These are phyloP conservation scores for Palaemon carinicauda DNA, from an alignment of 1,140 invertebrate genomes.

Conservation along the genomic window DNA sequence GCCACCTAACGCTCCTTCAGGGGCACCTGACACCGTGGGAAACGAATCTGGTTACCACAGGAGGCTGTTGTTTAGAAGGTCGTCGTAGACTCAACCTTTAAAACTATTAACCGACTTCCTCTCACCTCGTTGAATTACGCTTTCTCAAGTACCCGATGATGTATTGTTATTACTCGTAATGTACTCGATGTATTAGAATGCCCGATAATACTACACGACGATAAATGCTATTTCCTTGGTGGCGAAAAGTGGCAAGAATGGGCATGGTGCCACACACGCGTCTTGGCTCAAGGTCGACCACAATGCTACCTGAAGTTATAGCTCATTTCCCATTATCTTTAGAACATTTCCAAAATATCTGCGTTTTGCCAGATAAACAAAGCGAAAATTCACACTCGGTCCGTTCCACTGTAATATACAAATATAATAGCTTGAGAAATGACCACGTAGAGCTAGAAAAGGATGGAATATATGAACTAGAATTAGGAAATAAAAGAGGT, in stretches of 20 bases:
- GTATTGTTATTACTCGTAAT: too few relatives aligned
- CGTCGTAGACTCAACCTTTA: neutral
- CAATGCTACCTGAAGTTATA: neutral
- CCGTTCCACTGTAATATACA: neutral
- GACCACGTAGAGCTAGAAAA: too few relatives aligned
- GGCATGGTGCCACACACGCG: slow-evolving; percentile 25
- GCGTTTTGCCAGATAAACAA: neutral
- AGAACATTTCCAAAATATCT: neutral
- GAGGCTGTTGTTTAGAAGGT: neutral
- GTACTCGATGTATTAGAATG: neutral
- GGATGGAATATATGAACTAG: too few relatives aligned
- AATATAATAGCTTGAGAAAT: too few relatives aligned
- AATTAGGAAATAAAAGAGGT: neutral
- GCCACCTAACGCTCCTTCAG: neutral
- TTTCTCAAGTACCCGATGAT: neutral
- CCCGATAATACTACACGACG: neutral
- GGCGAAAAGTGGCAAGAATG: neutral
- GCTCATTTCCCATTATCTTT: neutral
- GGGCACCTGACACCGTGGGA: slow-evolving; percentile 14
- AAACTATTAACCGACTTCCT: neutral
- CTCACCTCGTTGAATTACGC: neutral
- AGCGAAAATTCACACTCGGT: too few relatives aligned
- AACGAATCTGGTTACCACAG: slow-evolving; percentile 5
- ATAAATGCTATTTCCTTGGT: neutral
- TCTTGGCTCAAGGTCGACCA: slow-evolving; percentile 29